Conservation (phyloP, 1,140 invertebrate genomes). For the Hyphantria cunea region DNA sequence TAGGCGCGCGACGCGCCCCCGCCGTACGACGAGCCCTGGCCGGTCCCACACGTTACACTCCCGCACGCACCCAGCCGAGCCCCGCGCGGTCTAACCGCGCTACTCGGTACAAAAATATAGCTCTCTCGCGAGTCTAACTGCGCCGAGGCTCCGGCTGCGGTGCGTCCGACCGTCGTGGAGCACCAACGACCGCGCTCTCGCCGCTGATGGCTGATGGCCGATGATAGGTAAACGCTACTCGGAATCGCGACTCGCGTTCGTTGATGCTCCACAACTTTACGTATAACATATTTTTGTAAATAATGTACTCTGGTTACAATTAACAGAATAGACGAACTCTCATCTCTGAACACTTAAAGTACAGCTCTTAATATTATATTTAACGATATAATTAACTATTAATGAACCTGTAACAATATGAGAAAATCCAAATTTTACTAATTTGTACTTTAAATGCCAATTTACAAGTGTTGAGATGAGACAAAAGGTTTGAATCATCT, state of each 20-base stretch:
- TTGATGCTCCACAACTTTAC: conserved; percentile 45
- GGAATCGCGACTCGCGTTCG: conserved; percentile 38
- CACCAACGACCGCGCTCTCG: too few species aligned
- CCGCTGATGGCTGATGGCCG: too few species aligned
- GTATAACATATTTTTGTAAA: conserved; percentile 51
- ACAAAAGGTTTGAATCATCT: conserved; percentile 72
- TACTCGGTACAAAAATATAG: conserved; percentile 50
- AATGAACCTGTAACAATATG: conserved; percentile 82
- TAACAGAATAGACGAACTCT: conserved; percentile 70
- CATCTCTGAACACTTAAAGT: conserved; percentile 81
- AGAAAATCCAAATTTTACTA: conserved; percentile 81
- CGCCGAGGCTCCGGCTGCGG: conserved; percentile 37
- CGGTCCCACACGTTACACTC: conserved; percentile 46
- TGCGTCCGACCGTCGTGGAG: conserved; percentile 49
- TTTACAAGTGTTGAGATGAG: conserved; percentile 78
- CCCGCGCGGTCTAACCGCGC: conserved; percentile 8
- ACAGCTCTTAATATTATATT: conserved; percentile 80
- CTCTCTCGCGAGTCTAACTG: conserved; percentile 31
- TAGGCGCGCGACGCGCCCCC: conserved; percentile 72
- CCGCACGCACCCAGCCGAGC: too few species aligned
- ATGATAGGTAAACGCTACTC: too few species aligned
- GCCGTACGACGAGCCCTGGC: conserved; percentile 78
- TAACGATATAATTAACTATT: conserved; percentile 77
- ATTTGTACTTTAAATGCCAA: conserved; percentile 82
- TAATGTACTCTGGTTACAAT: conserved; percentile 70